phyloP scores from a whole-genome alignment of 2,113 vertebrate genomes.

The Ancistrus triradiatus region DNA sequence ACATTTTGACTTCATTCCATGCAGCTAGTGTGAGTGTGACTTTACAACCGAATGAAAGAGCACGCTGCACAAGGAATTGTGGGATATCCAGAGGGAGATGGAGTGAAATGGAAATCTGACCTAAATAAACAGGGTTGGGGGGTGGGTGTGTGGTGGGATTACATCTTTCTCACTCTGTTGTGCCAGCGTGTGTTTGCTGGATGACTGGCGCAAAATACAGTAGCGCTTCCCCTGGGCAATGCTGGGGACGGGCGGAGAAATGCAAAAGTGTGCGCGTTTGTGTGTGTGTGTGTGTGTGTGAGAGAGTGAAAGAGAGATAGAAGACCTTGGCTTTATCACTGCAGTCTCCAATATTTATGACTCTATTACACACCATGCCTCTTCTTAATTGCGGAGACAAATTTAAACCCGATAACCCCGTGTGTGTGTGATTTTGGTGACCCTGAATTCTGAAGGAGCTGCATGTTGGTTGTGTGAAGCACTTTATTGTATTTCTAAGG shows the following conservation, averaged over 20 bases:
- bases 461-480: background rate
- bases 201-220: too few relatives aligned
- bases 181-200: background rate
- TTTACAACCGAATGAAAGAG: too few relatives aligned
- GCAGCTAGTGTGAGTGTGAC: too few relatives aligned
- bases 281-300: constrained; percentile 8
- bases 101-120: constrained; percentile 13
- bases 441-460: background rate
- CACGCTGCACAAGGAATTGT: background rate
- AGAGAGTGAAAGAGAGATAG: too few relatives aligned
- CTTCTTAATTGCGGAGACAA: constrained; percentile 62
- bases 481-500: too few relatives aligned
- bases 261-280: background rate
- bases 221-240: too few relatives aligned
- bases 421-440: background rate
- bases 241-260: too few relatives aligned
- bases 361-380: constrained; percentile 58
- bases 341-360: constrained; percentile 57
- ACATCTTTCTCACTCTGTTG: background rate
- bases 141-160: too few relatives aligned
- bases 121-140: background rate
- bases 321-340: constrained; percentile 31
- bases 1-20: too few relatives aligned
- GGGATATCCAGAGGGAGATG: constrained; percentile 4
- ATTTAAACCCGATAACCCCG: constrained; percentile 58